phyloP scores from a whole-genome alignment of 2,797 vertebrate genomes.

The Momotus momota region DNA sequence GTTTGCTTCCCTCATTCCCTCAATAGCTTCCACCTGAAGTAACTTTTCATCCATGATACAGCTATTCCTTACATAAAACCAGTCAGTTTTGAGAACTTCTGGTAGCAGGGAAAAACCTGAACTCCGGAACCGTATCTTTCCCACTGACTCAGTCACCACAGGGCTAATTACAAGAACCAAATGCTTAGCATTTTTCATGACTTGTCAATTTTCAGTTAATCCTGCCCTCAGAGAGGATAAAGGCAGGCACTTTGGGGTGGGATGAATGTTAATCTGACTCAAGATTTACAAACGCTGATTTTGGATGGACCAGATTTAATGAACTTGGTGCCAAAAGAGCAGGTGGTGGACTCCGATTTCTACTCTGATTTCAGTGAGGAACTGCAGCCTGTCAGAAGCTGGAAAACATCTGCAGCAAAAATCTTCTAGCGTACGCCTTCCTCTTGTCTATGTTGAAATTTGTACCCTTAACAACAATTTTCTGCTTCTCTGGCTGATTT shows the following conservation, averaged over 20 bases:
- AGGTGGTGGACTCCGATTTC: background rate
- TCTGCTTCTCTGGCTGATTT: background rate
- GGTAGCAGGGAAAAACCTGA: background rate
- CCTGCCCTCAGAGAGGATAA: background rate
- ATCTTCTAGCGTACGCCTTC: background rate
- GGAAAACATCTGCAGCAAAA: background rate
- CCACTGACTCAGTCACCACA: background rate
- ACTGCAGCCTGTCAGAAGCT: background rate
- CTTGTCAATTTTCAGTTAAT: constrained; percentile 14
- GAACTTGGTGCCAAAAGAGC: background rate
- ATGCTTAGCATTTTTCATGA: background rate
- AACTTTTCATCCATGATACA: background rate
- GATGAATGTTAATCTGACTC: background rate
- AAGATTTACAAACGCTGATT: background rate
- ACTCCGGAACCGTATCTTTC: background rate
- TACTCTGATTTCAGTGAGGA: background rate
- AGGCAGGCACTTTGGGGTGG: background rate
- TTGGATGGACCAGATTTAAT: background rate
- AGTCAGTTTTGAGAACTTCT: background rate
- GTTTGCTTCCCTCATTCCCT: background rate
- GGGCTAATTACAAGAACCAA: background rate
- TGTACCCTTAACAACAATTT: background rate
- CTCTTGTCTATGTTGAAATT: background rate
- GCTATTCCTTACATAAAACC: background rate
- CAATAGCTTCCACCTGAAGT: background rate